Percentiles rank a stretch among this genome's conserved stretches.
Evolutionary conservation across 2,888 invertebrate genomes (phyloP).

Genomic region (Caenorhabditis panamensis): DNA sequence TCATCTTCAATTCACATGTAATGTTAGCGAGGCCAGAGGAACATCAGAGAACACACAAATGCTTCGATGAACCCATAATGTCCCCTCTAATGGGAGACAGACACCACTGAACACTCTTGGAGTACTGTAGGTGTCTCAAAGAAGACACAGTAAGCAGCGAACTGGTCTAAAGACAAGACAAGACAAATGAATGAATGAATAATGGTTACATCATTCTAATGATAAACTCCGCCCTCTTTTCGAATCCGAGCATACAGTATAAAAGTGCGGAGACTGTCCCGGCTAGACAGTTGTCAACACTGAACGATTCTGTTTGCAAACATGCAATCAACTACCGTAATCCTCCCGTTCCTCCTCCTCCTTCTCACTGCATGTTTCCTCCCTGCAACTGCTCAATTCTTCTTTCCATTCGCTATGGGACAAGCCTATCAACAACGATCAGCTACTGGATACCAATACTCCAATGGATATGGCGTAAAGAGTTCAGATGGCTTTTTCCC

Average conservation of each 20-base stretch:
- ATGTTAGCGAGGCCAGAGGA: too few species aligned
- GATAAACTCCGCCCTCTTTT: slow-evolving; percentile 37
- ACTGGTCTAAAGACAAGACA: too few species aligned
- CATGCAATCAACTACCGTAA: slow-evolving; percentile 10
- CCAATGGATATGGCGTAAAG: slow-evolving; percentile 43
- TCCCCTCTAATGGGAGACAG: neutral
- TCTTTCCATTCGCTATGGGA: slow-evolving; percentile 54
- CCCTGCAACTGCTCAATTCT: slow-evolving; percentile 27
- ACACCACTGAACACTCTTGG: slow-evolving; percentile 22
- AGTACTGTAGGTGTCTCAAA: neutral
- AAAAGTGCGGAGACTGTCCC: slow-evolving; percentile 1
- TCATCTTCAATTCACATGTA: slow-evolving; percentile 17
- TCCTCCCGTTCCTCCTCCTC: slow-evolving; percentile 9
- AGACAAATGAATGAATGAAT: too few species aligned
- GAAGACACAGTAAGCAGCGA: neutral
- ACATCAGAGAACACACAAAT: slow-evolving; percentile 29
- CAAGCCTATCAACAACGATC: slow-evolving; percentile 2
- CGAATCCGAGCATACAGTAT: slow-evolving; percentile 5
- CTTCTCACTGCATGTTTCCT: neutral
- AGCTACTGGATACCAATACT: slow-evolving; percentile 16
- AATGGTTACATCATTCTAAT: neutral
- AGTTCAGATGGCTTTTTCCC: slow-evolving; percentile 49
- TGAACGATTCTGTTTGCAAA: neutral
- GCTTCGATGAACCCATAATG: slow-evolving; percentile 36
- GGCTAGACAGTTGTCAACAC: neutral